Base-by-base conservation (phyloP, 2,797 vertebrate species). In the Gobionotothen gibberifrons region DNA sequence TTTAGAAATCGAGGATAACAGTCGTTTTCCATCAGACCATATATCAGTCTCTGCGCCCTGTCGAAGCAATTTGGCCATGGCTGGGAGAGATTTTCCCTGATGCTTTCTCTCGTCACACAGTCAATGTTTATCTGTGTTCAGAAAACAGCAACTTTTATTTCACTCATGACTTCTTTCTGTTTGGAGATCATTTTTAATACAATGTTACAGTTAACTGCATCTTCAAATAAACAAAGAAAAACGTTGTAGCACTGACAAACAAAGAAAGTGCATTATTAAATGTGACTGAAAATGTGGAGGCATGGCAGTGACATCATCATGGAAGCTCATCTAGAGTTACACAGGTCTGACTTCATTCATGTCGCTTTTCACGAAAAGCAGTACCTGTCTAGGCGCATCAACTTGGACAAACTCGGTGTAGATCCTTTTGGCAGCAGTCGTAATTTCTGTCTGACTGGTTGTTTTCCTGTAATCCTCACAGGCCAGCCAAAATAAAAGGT, bases 1-100 rank as follows among this genome's bases (percentile, higher is more conserved):
- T 95, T 96, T 68, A 98, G 88, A 90, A 98, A 97, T 67, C 95
- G 91, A 0, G 96, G 96, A 14, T 96, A 97, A 72, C 94, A 96
- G 94, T 97, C 95, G 68, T 96, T 96, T 72, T 95, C 95, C 97
- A 98, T 97, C 77, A 97, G 94, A 21, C 90, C 73, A 0, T 96
- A 94, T 80, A 97, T 90, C 68, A 95, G 80, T 69, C 86, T 94
- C 90, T 96, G 95, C 17, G 96, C 96, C 59, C 94, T 88, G 78
- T 97, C 94, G 73, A 98, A 97, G 86, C 95, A 96, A 82, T 90
- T 92, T 76, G 92, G 87, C 17, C 91, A 96, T 57, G 95, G 95
- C 66, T 95, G 87, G 0, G 90, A 93, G 70, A 97, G 89, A 29
- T 90, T 95, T 85, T 91, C 87, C 66, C 92, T 90, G 78, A 97